A percentile compares a stretch with the other conserved stretches of the same genome.
Conservation (phyloP, 1,140 invertebrate genomes). For the Anadara kagoshimensis region DNA sequence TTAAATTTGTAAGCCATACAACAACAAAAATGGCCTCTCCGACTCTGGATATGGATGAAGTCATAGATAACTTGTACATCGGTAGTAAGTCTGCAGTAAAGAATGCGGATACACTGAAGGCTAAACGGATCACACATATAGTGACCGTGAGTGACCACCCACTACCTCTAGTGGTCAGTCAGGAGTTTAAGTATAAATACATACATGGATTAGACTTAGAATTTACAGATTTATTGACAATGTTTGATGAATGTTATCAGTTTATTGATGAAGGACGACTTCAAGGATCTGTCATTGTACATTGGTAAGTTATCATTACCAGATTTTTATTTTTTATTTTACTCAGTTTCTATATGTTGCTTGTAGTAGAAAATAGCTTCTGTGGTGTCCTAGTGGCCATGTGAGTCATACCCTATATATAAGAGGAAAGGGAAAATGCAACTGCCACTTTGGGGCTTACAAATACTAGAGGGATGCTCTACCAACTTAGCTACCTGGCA, state of each 20-base stretch:
- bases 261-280: slow-evolving; percentile 63
- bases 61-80: slow-evolving; percentile 75
- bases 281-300: slow-evolving; percentile 57
- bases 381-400: neutral
- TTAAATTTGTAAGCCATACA: slow-evolving; percentile 22
- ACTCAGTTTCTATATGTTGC: neutral
- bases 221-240: slow-evolving; percentile 54
- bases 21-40: slow-evolving; percentile 62
- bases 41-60: slow-evolving; percentile 77
- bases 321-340: neutral
- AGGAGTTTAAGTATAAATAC: slow-evolving; percentile 53
- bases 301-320: slow-evolving; percentile 55
- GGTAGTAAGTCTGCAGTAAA: slow-evolving; percentile 45
- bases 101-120: slow-evolving; percentile 34
- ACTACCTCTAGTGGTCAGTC: slow-evolving; percentile 36
- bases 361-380: neutral
- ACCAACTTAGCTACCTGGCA: neutral
- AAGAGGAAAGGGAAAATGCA: too few relatives aligned
- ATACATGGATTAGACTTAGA: slow-evolving; percentile 54
- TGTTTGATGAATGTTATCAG: slow-evolving; percentile 55
- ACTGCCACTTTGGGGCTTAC: neutral
- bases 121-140: slow-evolving; percentile 52
- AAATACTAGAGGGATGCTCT: neutral
- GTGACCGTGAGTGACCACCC: slow-evolving; percentile 54
- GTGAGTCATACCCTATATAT: neutral